These are phyloP conservation scores for Drosophila melanosoma DNA, from an alignment of 2,888 invertebrate genomes.

Conservation along the genomic window DNA sequence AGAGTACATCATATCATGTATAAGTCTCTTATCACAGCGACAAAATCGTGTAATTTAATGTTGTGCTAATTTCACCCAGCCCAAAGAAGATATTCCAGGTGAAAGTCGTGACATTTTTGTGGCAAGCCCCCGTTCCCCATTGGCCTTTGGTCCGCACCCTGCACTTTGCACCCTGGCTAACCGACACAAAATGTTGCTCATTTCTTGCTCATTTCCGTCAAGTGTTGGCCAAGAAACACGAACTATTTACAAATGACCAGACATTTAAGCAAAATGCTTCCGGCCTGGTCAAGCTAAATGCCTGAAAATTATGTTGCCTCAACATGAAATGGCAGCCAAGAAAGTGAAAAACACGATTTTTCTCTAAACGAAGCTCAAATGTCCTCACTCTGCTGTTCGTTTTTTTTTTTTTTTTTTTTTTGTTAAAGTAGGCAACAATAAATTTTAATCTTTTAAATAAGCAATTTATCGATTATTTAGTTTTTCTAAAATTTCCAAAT, in stretches of 20 bases:
- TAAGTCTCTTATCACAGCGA: constrained; percentile 62
- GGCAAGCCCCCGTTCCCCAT: constrained; percentile 17
- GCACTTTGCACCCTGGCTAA: constrained; percentile 1
- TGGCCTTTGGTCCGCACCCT: neutral
- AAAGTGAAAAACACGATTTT: constrained; percentile 11
- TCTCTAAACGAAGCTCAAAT: constrained; percentile 25
- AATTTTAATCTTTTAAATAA: neutral
- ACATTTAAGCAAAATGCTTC: constrained; percentile 79
- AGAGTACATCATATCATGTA: constrained; percentile 40
- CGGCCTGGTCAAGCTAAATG: constrained; percentile 70
- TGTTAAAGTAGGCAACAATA: neutral
- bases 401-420: too few species aligned
- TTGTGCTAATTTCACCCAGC: constrained; percentile 76
- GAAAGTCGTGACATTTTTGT: constrained; percentile 76
- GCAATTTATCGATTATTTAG: neutral
- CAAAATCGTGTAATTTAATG: constrained; percentile 79
- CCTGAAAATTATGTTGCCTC: constrained; percentile 76
- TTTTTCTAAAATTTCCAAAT: neutral
- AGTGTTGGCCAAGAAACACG: constrained; percentile 72
- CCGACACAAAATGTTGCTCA: constrained; percentile 52
- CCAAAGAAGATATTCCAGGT: constrained; percentile 55
- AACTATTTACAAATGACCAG: constrained; percentile 79
- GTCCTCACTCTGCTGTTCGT: constrained; percentile 21
- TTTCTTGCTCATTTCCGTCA: constrained; percentile 78
- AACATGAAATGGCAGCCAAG: constrained; percentile 63